Percentiles rank a stretch among this genome's conserved stretches.
phyloP scores from a whole-genome alignment of 2,888 invertebrate genomes.

The Ichneumoninae sp. region DNA sequence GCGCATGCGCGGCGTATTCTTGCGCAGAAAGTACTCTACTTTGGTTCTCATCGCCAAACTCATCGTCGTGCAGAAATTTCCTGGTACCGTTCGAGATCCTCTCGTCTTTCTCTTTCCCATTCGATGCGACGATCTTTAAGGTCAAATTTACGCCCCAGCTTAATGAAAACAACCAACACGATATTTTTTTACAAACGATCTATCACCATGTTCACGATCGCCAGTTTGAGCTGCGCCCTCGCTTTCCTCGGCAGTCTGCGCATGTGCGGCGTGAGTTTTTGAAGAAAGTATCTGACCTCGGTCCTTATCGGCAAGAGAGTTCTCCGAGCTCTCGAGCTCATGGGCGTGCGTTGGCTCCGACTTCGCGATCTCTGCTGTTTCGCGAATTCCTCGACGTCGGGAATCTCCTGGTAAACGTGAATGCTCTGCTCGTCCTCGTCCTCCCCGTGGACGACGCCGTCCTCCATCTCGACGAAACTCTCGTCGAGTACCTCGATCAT shows the following conservation, averaged over 20 bases:
- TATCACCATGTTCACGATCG: conserved; percentile 82
- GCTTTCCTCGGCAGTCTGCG: conserved; percentile 79
- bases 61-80: too few species aligned
- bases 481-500: conserved; percentile 53
- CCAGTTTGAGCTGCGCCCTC: conserved; percentile 81
- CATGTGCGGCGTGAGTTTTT: conserved; percentile 81
- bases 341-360: conserved; percentile 46
- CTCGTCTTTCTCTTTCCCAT: neutral
- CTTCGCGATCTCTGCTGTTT: conserved; percentile 52
- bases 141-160: neutral
- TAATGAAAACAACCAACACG: neutral
- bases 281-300: conserved; percentile 79
- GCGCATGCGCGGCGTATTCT: conserved; percentile 79
- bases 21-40: conserved; percentile 78
- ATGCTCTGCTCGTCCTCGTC: conserved; percentile 53
- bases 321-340: conserved; percentile 75
- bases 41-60: conserved; percentile 76
- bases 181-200: conserved; percentile 77
- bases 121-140: neutral
- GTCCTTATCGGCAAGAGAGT: conserved; percentile 80
- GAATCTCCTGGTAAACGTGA: conserved; percentile 44
- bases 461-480: conserved; percentile 22
- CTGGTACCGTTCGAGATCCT: too few species aligned
- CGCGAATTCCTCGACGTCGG: conserved; percentile 46
- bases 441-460: conserved; percentile 1